Percentiles rank a stretch among this genome's conserved stretches.
Evolutionary conservation across 2,797 vertebrate genomes (phyloP).

Genomic region (Serranus cabrilla): DNA sequence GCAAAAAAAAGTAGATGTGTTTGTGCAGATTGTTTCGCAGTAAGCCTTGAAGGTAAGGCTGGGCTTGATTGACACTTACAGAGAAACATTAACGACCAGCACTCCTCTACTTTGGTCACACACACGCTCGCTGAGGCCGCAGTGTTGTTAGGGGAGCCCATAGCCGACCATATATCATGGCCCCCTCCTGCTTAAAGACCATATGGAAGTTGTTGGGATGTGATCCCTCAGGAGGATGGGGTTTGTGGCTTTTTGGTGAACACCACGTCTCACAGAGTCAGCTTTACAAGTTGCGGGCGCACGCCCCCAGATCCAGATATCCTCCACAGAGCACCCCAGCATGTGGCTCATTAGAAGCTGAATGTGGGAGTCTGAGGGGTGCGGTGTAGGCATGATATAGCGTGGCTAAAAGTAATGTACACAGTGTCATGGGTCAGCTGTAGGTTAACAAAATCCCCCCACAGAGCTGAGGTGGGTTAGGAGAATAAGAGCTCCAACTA

Average conservation of each 20-base stretch:
- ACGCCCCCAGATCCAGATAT: conserved; percentile 65
- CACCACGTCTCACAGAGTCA: conserved; percentile 71
- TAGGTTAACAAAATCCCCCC: conserved; percentile 72
- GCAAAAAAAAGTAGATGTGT: conserved; percentile 12
- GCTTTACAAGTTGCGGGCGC: conserved; percentile 71
- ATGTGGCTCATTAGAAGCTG: conserved; percentile 78
- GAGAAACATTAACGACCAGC: conserved; percentile 56
- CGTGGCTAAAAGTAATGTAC: conserved; percentile 75
- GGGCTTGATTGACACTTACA: conserved; percentile 64
- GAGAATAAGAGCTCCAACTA: conserved; percentile 64
- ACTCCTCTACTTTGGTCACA: conserved; percentile 25
- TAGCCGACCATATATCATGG: conserved; percentile 68
- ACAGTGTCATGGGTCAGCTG: conserved; percentile 73
- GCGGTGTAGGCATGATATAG: conserved; percentile 55
- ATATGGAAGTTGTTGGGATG: conserved; percentile 83
- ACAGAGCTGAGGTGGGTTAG: conserved; percentile 53
- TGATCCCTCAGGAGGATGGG: conserved; percentile 73
- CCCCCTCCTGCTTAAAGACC: conserved; percentile 74
- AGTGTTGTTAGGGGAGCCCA: conserved; percentile 57
- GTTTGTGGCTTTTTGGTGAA: conserved; percentile 78
- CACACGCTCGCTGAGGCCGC: conserved; percentile 49
- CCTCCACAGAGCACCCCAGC: conserved; percentile 56
- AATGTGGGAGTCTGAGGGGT: conserved; percentile 59
- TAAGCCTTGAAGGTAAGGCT: conserved; percentile 21
- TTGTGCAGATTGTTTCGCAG: conserved; percentile 7